Evolutionary conservation across 2,797 vertebrate species (phyloP), one percentile per base, ranked within the genome.

Genomic region (Kryptopterus vitreolus): DNA sequence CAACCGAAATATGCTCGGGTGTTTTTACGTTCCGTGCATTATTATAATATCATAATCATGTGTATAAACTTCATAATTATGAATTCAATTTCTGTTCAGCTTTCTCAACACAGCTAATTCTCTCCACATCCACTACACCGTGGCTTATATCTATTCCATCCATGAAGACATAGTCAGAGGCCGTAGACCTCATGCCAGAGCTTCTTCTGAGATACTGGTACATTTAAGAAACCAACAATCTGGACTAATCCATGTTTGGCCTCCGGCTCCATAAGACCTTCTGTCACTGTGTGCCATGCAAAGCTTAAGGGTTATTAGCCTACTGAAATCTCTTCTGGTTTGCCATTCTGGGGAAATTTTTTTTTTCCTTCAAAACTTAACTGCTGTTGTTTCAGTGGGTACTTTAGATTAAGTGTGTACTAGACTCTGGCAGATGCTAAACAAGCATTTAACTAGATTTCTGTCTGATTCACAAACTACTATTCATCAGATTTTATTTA

Each of bases 191-290:
- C 20, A 4, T 73, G 70, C 52, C 70, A 74, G 22, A 22, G 22
- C 29, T 43, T 58, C 33, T 26, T 58, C 33, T 58, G 71, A 58
- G 53, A 58, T 58, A 11, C 55, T 38, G 35, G 71, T 38, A 8
- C 5, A 57, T 46, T 74, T 74, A 55, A 12, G 26, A 59, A 59
- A 20, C 35, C 35, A 74, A 24, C 58, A 74, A 59, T 74, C 71
- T 74, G 71, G 71, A 74, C 53, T 58, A 58, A 74, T 72, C 70
- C 70, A 72, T 72, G 55, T 55, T 72, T 57, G 70, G 52, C 55
- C 13, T 24, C 13, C 1, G 20, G 2, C 53, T 43, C 7, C 3
- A 74, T 58, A 43, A 74, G 71, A 74, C 71, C 35, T 74, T 59
- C 71, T 74, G 71, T 35, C 53, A 43, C 35, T 58, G 35, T 35